Evolutionary conservation across 2,113 vertebrate species (phyloP), one percentile per base, ranked within the genome.

Genomic region (Acrocephalus kingi): DNA sequence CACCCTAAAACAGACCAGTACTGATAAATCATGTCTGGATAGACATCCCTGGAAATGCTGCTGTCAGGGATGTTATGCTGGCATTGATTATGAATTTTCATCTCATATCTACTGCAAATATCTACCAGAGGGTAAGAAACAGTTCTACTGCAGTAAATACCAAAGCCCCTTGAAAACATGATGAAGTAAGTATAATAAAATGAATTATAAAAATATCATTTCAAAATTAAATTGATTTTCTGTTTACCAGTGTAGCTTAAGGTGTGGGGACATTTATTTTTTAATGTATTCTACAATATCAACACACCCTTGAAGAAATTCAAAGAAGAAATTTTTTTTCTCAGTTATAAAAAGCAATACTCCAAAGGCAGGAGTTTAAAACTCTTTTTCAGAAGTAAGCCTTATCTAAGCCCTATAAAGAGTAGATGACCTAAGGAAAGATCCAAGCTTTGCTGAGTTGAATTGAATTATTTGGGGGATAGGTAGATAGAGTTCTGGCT

Each of bases 51-150:
- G 20, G 43, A 84, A 93, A 31, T 41, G 39, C 64, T 87, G 21
- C 9, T 74, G 30, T 52, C 54, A 84, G 62, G 59, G 46, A 72
- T 2, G 2, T 54, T 89, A 55, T 1, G 0, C 24, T 51, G 28
- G 54, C 35, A 79, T 35, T 86, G 67, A 83, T 73, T 94, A 52
- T 6, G 9, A 71, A 74, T 88, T 96, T 97, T 93, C 21, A 78
- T n/a, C 55, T 61, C n/a, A 14, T 74, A 66, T 20, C 46, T 66
- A 71, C 64, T 63, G 21, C 43, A 89, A 51, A 12, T 59, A 55
- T 52, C 49, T 89, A 56, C 24, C n/a, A 64, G 31, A 76, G 28
- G 15, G 3, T 37, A 83, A 73, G 89, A 95, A 96, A 62, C 46
- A 74, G 13, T 56, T 71, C 37, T 71, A 62, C 66, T 28, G 3